Evolutionary conservation across 2,888 invertebrate species (phyloP), one percentile per base, ranked within the genome.

Genomic region (Leptinotarsa juncta): DNA sequence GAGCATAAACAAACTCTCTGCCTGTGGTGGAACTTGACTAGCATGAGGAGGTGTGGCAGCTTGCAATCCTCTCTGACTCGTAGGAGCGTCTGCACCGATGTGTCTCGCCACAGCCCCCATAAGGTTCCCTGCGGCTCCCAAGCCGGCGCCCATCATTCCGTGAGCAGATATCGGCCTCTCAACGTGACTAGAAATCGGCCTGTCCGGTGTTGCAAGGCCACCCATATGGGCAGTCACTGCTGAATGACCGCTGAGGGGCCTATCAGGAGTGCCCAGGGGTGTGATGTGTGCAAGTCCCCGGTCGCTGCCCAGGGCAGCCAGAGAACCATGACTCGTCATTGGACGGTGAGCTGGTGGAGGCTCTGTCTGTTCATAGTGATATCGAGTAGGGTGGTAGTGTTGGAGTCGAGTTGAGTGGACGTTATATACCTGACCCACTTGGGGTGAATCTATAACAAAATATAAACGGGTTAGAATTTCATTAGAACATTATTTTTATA

Each of bases 1-100:
- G 71, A 96, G 88, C 90, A 94, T 95, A 80, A 95, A 91, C 80
- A 96, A 89, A 71, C 95, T 94, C 88, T 96, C 96, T 7, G 94
- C 94, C 86, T 95, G 95, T 72, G 94, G 93, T 81, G 95, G 94
- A 82, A 94, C 94, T 88, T 94, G 95, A 83, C 92, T 91, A 76
- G 93, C 93, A 88, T 94, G 93, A 81, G 94, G 92, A 83, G 94
- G 94, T 5, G 90, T 90, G 12, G 91, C 90, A 16, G 88, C 88
- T 82, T 90, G 90, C 71, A 90, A 87, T 73, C 90, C 90, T 65
- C 90, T 86, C 65, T 89, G 89, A 76, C 89, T 88, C 53, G 90
- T 89, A 5, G 90, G 91, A 2, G 90, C 89, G 53, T 90, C 89
- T 16, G 89, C 89, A 53, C 90, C 87, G 74, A 89, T 83, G 72